Base-by-base conservation (phyloP, 2,113 vertebrate genomes). In the Cochlearius cochlearius region DNA sequence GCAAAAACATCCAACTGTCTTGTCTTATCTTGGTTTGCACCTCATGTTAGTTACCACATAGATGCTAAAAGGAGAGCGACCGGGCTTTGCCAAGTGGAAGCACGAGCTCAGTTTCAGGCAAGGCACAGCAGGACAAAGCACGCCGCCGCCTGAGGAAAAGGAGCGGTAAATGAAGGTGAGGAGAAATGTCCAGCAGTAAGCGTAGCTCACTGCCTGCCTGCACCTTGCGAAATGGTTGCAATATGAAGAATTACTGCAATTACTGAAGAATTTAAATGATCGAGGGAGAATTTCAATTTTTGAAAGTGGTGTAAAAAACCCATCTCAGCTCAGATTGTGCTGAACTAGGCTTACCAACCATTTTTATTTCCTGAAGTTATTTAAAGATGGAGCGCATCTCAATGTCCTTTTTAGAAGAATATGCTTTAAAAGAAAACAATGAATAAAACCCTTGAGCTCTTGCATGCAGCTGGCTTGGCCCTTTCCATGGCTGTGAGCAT, bases 11-110 rank as follows among this genome's bases (percentile, higher is more conserved):
- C 52, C 80, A 72, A 96, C 91, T 78, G 80, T 81, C 84, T 94
- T 90, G 27, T 69, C 86, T 94, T 97, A 93, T 95, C 97, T 96
- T 41, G 69, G 49, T 88, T 95, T 96, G 76, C 86, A 85, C 94
- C 79, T 95, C 73, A 75, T 89, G 69, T 87, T 75, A 13, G 1
- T 81, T 92, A 30, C 64, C 49, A 68, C 86, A 72, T 56, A 75
- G 86, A 47, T 84, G 63, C 67, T 95, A 63, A 95, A 69, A 73
- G 75, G 82, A 73, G 67, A 67, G 43, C 64, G 26, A 4, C 25
- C 2, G 3, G 9, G 36, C 58, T 88, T 58, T 96, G 85, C 89
- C 71, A 79, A 68, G 72, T 34, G 79, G 56, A 71, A 84, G 36
- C 79, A 27, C 60, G 52, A 86, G 64, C 83, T 78, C 2, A 2